phyloP scores from a whole-genome alignment of 2,888 invertebrate species.

The Alloplasta piceator region DNA sequence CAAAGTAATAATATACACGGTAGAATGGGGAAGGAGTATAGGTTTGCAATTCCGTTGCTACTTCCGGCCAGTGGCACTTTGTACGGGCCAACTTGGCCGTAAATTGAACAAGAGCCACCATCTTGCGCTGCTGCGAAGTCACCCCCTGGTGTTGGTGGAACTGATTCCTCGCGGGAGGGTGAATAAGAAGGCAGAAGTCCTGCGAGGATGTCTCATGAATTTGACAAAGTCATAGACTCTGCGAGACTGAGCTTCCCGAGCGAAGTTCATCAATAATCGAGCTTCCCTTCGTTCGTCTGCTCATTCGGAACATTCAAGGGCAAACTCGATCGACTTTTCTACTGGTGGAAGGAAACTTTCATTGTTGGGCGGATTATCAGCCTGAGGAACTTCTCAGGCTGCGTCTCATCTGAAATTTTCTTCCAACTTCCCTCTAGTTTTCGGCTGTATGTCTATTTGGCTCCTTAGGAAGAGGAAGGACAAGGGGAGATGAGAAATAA shows the following conservation, averaged over 20 bases:
- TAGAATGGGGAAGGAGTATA: conserved; percentile 8
- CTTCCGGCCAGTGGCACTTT: conserved; percentile 63
- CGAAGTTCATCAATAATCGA: conserved; percentile 59
- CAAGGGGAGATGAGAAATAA: conserved; percentile 32
- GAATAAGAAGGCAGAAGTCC: conserved; percentile 10
- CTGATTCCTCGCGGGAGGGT: conserved; percentile 70
- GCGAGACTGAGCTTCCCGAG: conserved; percentile 1
- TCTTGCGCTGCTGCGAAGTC: conserved; percentile 55
- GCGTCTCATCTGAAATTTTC: conserved; percentile 21
- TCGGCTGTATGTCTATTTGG: neutral
- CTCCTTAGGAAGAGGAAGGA: neutral
- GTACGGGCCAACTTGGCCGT: conserved; percentile 70
- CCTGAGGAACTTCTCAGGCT: neutral
- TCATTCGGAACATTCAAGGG: neutral
- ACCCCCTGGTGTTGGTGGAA: conserved; percentile 1
- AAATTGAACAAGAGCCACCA: conserved; percentile 68
- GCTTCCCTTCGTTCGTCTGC: conserved; percentile 35
- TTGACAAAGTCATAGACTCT: conserved; percentile 40
- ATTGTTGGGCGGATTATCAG: neutral
- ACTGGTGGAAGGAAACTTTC: neutral
- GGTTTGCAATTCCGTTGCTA: conserved; percentile 53
- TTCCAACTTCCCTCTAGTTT: neutral
- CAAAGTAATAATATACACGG: conserved; percentile 55
- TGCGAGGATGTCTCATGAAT: conserved; percentile 52
- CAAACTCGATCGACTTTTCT: no score